phyloP scores from a whole-genome alignment of 2,888 invertebrate genomes.

The Achlya flavicornis region DNA sequence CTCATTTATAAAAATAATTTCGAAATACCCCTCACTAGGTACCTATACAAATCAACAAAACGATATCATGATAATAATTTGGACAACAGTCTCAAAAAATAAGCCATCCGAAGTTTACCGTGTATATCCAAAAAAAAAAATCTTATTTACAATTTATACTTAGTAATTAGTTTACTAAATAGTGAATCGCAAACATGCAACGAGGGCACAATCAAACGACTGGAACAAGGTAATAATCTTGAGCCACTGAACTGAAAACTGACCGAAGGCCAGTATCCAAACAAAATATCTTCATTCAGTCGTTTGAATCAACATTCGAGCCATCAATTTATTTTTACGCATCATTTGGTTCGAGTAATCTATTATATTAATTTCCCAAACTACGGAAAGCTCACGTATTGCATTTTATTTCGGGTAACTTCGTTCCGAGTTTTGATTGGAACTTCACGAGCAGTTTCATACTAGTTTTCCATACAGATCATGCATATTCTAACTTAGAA shows the following conservation, averaged over 20 bases:
- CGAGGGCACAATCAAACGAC: slow-evolving; percentile 1
- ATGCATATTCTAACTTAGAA: neutral
- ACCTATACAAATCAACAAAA: slow-evolving; percentile 66
- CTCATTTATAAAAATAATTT: slow-evolving; percentile 74
- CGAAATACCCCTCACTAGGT: slow-evolving; percentile 51
- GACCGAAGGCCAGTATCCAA: neutral
- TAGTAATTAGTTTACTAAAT: slow-evolving; percentile 1
- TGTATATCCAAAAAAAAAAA: slow-evolving; percentile 74
- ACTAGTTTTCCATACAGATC: no score
- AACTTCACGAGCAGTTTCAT: neutral
- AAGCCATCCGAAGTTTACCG: slow-evolving; percentile 64
- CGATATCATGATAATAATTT: slow-evolving; percentile 67
- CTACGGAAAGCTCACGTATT: neutral
- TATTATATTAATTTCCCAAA: neutral
- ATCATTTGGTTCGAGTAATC: neutral
- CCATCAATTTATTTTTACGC: neutral
- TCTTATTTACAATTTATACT: slow-evolving; percentile 64
- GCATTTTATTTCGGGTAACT: neutral
- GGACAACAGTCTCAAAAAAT: slow-evolving; percentile 82
- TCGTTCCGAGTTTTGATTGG: neutral
- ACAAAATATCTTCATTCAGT: neutral
- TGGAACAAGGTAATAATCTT: slow-evolving; percentile 7
- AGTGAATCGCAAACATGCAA: neutral
- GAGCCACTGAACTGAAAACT: slow-evolving; percentile 8
- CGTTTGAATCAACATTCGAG: neutral